Base-by-base conservation (phyloP, 2,113 vertebrate species). In the Triplophysa siluroides region DNA sequence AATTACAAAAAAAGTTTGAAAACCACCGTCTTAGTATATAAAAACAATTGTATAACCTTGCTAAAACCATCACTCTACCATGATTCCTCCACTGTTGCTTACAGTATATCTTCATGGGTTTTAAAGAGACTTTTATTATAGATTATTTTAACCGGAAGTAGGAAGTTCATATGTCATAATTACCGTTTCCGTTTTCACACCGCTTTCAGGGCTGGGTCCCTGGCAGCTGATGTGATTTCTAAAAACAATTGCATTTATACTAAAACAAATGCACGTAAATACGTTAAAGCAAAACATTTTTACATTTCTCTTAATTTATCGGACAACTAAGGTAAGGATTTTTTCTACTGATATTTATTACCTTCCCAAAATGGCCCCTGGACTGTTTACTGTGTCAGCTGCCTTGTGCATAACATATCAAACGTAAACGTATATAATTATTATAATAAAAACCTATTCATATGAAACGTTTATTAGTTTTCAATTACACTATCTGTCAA, bases 221-320 rank as follows among this genome's bases (percentile, higher is more conserved):
- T 77, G 74, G 52, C 62, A 77, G 74, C 45, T 77, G 74, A 65
- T 65, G 45, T 65, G 26, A 54, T 50, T 50, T 76, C 64, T 6
- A 13, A 5, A 2, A 21, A 58, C 43, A 45, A n/a, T n/a, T 58
- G 8, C 8, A 21, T 58, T 58, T 58, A 21, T 58, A n/a, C 7
- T 75, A 7, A 19, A 62, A 29, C 38, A 63, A 62, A 75, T n/a
- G 29, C 23, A 47, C 11, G 33, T 75, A 2, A 19, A 47, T 47
- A 8, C 23, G 6, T 45, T 26, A 62, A 9, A 75, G 58, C 10
- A 45, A 4, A 24, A 8, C 41, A 24, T 63, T 75, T 47, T 24
- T 21, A 8, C 8, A n/a, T 21, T 21, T 58, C 8, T 5, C 21
- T 24, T 3, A 18, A 4, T 62, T 2, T 6, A 0, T 21, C 60